These are phyloP conservation scores for Cyanoderma ruficeps DNA, from an alignment of 2,113 vertebrate species.

Conservation along the genomic window DNA sequence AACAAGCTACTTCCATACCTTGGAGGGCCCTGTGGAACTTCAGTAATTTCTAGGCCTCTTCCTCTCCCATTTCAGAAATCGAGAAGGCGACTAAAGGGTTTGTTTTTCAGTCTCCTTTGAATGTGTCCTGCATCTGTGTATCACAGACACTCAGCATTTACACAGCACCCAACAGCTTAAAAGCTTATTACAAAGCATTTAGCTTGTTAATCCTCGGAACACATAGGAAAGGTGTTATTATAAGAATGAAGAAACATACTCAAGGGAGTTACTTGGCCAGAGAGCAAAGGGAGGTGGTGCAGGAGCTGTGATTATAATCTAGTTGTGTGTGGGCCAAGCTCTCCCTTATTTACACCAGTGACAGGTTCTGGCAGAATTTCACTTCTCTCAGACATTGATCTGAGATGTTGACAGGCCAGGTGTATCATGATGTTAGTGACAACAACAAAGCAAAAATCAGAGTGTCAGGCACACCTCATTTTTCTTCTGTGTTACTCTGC, in stretches of 20 bases:
- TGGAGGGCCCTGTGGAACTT: background rate
- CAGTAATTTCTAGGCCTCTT: background rate
- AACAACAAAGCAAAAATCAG: background rate
- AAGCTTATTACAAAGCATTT: background rate
- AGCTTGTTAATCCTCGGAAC: background rate
- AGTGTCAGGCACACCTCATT: slow-evolving; percentile 16
- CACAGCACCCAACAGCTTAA: background rate
- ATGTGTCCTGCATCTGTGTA: background rate
- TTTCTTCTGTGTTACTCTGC: background rate
- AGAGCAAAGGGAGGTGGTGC: background rate
- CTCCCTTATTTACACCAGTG: slow-evolving; percentile 1
- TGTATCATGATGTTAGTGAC: background rate
- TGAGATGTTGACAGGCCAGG: background rate
- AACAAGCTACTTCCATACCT: background rate
- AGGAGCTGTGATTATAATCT: background rate
- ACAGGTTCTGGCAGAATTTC: slow-evolving; percentile 1
- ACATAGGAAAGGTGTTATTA: background rate
- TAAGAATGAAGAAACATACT: slow-evolving; percentile 17
- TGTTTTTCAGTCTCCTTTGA: background rate
- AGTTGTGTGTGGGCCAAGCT: background rate
- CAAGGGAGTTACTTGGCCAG: background rate
- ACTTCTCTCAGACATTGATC: slow-evolving; percentile 2
- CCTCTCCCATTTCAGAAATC: background rate
- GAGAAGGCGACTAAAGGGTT: background rate
- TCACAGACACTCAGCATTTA: background rate